Base-by-base conservation (phyloP, 30 jellyfish, hydroid and myxozoan genomes). In the Chrysaora quinquecirrha region DNA sequence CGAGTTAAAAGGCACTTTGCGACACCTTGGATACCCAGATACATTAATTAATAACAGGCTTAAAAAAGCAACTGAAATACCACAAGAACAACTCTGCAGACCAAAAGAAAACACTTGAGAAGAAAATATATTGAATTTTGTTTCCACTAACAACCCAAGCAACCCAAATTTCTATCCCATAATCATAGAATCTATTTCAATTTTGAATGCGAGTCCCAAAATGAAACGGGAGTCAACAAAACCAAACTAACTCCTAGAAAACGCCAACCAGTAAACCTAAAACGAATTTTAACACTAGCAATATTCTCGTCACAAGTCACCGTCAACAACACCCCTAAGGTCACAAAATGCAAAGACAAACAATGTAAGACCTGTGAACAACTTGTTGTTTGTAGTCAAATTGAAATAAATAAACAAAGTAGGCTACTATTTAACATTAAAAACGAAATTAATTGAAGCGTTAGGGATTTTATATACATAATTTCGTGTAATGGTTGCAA, bases 111-210 rank as follows among this genome's bases (percentile, higher is more conserved):
- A 66, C 28, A 7, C 78, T 27, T 3, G 18, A 1, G 65, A 69
- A 30, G 34, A 19, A 33, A 69, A 31, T 2, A 1, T 33, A 69
- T 29, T 70, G 14, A 35, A 64, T 2, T 73, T 38, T 43, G 58
- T 43, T 43, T 43, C 58, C 9, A 43, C 58, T 43, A 43, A 43
- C 16, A 43, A 43, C 28, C 47, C 84, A 48, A 43, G 25, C 34
- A 73, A 19, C 29, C 84, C 84, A 21, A 73, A 48, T 19, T 32
- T 18, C 73, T 73, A 0, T 48, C 84, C 72, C 21, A 48, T 73
- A 12, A 73, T 73, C 1, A 73, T n/a, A 73, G 72, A 48, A 73
- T 73, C 84, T 14, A 73, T 48, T 29, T 73, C 84, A 73, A 73
- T 73, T 1, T 49, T 22, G 48, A 73, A 48, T 73, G 84, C 72